Evolutionary conservation across 2,797 vertebrate genomes (phyloP), one percentile per base, ranked within the genome.

Genomic region (Takifugu rubripes): DNA sequence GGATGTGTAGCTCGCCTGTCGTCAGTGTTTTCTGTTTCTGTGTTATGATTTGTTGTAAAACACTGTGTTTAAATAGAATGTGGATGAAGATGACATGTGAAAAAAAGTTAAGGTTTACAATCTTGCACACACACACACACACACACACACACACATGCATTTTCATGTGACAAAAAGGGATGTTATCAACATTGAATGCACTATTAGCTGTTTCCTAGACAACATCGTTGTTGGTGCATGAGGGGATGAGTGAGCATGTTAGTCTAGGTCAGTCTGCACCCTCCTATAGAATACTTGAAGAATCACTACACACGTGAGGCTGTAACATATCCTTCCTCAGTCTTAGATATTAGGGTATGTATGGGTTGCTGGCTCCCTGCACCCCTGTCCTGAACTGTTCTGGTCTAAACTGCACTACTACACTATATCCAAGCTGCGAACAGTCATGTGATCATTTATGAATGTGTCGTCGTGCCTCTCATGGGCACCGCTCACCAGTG

Each of bases 161-260:
- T 33, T 48, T 53, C 50, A 21, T 55, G 56, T 42, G 49, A 75
- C 21, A 68, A 75, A 83, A 85, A 82, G 78, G 74, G 82, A 86
- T 50, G n/a, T 75, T 69, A 67, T 71, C 74, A 74, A 76, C 72
- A 74, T 77, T 80, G 73, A 78, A 82, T 86, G 85, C 86, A 89
- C 83, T 89, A 78, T 51, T 84, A 78, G 85, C 82, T 74, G 80
- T 84, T 73, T 80, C 77, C 74, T 79, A 78, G 84, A 82, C 64
- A 25, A 85, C 79, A 82, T 56, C 79, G 61, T 63, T 78, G 75
- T 67, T 33, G 54, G 85, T 83, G 88, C 88, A 90, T 90, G 89
- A 88, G 80, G 75, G 54, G 76, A 81, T 67, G 70, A 81, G 80
- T 78, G 61, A 83, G 85, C 88, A 90, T 89, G 88, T 83, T 88